Evolutionary conservation across 2,888 invertebrate species (phyloP), one percentile per base, ranked within the genome.

Genomic region (Brenthis ino): DNA sequence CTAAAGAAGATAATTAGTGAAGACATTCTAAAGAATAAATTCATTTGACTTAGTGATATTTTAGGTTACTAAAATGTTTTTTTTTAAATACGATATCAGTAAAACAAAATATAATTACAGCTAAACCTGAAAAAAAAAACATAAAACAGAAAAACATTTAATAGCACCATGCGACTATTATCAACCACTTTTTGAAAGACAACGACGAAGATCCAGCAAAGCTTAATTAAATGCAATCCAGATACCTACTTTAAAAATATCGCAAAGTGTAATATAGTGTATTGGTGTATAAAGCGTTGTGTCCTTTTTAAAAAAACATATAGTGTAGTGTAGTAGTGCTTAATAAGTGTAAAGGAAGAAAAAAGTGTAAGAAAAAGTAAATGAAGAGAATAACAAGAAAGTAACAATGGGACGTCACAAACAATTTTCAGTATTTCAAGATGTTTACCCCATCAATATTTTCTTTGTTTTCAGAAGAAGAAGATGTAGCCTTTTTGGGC

Each of bases 151-250:
- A 73, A 28, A 77, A 78, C 76, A 78, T 63, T 20, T 74, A 79
- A 75, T 80, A 84, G 80, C 81, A 85, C 79, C 89, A 90, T 90
- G 91, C 90, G 88, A 91, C 82, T 83, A 79, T 75, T 80, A 74
- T 84, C 76, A 80, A 79, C 77, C 77, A 77, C 72, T 24, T 66
- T 64, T 64, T 50, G 28, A 58, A 69, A 48, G 55, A 69, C 57
- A 71, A 73, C 72, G 77, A 78, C 74, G 76, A 80, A 80, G 78
- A 81, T 79, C 73, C 69, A 72, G 75, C 75, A 68, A 66, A 64
- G 56, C 65, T 65, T 57, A 13, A 55, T 50, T 28, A n/a, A 53
- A 64, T 24, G 3, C 48, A 55, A 60, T 47, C 4, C 6, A 53
- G 48, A 28, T 33, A 20, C n/a, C n/a, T n/a, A n/a, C 58, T 68